Conservation (phyloP, 2,888 invertebrate species). For the Andrena dorsata region DNA sequence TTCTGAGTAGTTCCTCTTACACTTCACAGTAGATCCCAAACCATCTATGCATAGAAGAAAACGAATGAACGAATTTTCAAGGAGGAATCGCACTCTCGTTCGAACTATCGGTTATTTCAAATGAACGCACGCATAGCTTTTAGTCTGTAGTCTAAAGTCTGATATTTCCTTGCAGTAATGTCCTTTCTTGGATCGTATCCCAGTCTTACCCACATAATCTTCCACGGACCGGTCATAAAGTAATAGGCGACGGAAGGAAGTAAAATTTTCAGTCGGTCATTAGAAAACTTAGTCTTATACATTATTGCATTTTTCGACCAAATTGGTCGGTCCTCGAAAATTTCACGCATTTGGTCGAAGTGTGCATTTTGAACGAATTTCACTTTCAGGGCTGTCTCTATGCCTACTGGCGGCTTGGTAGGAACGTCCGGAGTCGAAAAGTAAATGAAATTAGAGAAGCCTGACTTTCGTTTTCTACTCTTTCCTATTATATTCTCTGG, state of each 20-base stretch:
- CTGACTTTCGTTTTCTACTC: constrained; percentile 86
- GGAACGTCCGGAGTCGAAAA: constrained; percentile 90
- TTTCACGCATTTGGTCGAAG: constrained; percentile 80
- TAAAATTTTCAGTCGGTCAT: constrained; percentile 90
- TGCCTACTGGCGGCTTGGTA: constrained; percentile 87
- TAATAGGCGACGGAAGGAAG: constrained; percentile 95
- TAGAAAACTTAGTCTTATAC: constrained; percentile 88
- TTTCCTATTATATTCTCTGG: constrained; percentile 85
- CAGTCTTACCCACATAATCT: constrained; percentile 94
- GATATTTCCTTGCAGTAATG: constrained; percentile 92
- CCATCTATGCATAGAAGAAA: constrained; percentile 83
- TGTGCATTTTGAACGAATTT: constrained; percentile 83
- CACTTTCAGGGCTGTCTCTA: constrained; percentile 86
- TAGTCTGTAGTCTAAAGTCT: constrained; percentile 94
- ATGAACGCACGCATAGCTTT: constrained; percentile 87
- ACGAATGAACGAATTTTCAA: constrained; percentile 1
- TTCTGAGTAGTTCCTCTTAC: constrained; percentile 86
- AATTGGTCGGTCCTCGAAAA: constrained; percentile 94
- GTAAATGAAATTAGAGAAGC: constrained; percentile 88
- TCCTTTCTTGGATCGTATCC: constrained; percentile 97
- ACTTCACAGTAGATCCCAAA: constrained; percentile 85
- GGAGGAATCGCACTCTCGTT: neutral
- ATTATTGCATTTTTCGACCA: constrained; percentile 94
- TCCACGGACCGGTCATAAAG: constrained; percentile 96
- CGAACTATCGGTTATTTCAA: neutral